A percentile compares a stretch with the other conserved stretches of the same genome.
Evolutionary conservation across 2,113 vertebrate species (phyloP).

Genomic region (Regulus satrapa): DNA sequence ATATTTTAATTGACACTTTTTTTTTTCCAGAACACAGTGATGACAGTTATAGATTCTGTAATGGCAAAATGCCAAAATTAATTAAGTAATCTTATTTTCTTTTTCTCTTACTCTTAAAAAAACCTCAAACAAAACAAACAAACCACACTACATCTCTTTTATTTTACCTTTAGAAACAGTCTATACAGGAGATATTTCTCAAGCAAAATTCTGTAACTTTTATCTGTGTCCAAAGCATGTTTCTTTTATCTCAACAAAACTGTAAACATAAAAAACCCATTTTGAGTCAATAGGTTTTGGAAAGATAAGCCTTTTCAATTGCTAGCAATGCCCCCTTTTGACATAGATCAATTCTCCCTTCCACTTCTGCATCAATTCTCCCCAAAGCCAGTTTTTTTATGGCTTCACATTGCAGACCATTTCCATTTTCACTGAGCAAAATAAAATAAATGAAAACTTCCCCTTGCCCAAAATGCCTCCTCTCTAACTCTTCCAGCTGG

Average conservation of each 20-base stretch:
- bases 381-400: background rate
- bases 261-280: background rate
- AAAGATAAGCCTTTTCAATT: background rate
- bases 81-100: background rate
- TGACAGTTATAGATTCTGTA: background rate
- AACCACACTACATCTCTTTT: background rate
- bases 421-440: background rate
- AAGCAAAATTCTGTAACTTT: background rate
- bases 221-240: background rate
- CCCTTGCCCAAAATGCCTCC: background rate
- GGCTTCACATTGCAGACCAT: background rate
- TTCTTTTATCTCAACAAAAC: background rate
- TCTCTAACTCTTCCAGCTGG: rapidly evolving
- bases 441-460: background rate
- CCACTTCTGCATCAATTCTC: background rate
- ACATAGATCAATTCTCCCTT: background rate
- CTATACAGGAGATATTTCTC: background rate
- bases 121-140: no score
- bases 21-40: background rate
- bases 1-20: background rate
- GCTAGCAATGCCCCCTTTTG: background rate
- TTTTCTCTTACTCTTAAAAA: background rate
- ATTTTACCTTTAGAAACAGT: background rate
- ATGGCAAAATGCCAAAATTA: background rate
- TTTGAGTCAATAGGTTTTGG: background rate